A percentile compares a stretch with the other conserved stretches of the same genome.
Evolutionary conservation across 92 coral and sea anemone genomes (phyloP).

Genomic region (Actinostola sp.): DNA sequence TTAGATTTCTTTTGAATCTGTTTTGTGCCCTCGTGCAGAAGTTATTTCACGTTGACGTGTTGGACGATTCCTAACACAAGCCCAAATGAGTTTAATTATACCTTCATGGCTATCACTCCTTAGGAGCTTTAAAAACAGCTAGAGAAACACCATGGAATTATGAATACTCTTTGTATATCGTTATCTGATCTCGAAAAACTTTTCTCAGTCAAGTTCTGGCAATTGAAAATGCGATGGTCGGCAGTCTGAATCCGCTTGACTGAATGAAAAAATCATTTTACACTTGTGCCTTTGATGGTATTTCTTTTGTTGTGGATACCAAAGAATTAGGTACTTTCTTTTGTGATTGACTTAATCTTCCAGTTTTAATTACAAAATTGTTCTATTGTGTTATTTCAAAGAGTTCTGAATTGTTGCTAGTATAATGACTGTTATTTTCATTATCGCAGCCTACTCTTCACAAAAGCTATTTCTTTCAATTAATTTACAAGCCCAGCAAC

Average conservation of each 20-base stretch:
- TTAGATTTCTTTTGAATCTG: slow-evolving; percentile 14
- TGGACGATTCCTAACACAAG: slow-evolving; percentile 10
- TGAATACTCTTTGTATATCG: too few relatives aligned
- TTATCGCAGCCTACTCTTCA: slow-evolving; percentile 60
- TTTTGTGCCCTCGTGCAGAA: slow-evolving; percentile 21
- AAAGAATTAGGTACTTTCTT: slow-evolving; percentile 36
- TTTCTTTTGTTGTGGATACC: slow-evolving; percentile 35
- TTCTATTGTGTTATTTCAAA: slow-evolving; percentile 74
- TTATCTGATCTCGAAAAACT: slow-evolving; percentile 4
- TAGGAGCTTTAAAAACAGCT: not conserved
- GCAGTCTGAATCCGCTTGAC: not conserved
- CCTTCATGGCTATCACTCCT: not conserved
- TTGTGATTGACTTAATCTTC: slow-evolving; percentile 49
- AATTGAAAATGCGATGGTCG: not conserved
- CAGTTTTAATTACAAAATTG: slow-evolving; percentile 82
- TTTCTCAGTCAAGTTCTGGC: not conserved
- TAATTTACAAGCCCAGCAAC: slow-evolving; percentile 58
- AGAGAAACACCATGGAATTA: not conserved
- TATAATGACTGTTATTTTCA: slow-evolving; percentile 71
- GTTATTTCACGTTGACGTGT: slow-evolving; percentile 15
- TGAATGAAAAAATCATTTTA: slow-evolving; percentile 1
- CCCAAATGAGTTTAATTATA: slow-evolving; percentile 22
- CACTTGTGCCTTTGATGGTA: slow-evolving; percentile 1
- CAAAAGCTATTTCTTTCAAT: slow-evolving; percentile 68
- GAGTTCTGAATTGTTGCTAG: slow-evolving; percentile 66